phyloP scores from a whole-genome alignment of 2,113 vertebrate genomes.

The Datnioides undecimradiatus region DNA sequence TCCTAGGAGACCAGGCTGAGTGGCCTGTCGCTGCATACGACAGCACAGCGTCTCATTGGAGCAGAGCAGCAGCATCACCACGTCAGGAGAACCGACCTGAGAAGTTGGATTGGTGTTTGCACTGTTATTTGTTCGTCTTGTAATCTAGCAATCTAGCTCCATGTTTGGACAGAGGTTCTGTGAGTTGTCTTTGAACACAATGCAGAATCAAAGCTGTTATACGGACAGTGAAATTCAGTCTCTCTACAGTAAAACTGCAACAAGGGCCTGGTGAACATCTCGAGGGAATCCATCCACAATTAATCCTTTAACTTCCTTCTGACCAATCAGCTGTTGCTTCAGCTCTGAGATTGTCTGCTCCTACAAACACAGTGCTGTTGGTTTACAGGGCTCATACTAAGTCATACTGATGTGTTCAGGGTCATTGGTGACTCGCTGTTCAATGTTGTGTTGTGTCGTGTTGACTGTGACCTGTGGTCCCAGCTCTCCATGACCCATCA shows the following conservation, averaged over 20 bases:
- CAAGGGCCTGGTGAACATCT: slow-evolving; percentile 52
- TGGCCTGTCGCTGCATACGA: slow-evolving; percentile 20
- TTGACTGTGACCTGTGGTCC: slow-evolving; percentile 19
- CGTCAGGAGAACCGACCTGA: slow-evolving; percentile 39
- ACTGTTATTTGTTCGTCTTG: too few species aligned
- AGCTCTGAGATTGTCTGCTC: slow-evolving; percentile 34
- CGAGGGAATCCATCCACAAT: slow-evolving; percentile 36
- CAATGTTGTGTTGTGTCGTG: neutral
- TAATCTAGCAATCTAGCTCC: too few species aligned
- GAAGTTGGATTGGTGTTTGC: too few species aligned
- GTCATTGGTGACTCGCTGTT: neutral
- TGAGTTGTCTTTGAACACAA: too few species aligned
- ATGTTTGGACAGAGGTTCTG: too few species aligned
- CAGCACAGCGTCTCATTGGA: slow-evolving; percentile 38
- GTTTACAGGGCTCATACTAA: too few species aligned
- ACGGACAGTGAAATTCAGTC: too few species aligned
- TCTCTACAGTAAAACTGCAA: too few species aligned
- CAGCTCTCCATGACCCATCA: slow-evolving; percentile 32
- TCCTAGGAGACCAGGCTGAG: slow-evolving; percentile 26
- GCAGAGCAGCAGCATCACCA: slow-evolving; percentile 48
- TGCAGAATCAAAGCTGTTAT: too few species aligned
- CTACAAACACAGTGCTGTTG: neutral
- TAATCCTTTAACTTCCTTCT: slow-evolving; percentile 4
- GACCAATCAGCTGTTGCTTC: slow-evolving; percentile 31
- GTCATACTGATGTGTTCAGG: neutral